phyloP scores from a whole-genome alignment of 2,888 invertebrate genomes.

The Microctonus brassicae region DNA sequence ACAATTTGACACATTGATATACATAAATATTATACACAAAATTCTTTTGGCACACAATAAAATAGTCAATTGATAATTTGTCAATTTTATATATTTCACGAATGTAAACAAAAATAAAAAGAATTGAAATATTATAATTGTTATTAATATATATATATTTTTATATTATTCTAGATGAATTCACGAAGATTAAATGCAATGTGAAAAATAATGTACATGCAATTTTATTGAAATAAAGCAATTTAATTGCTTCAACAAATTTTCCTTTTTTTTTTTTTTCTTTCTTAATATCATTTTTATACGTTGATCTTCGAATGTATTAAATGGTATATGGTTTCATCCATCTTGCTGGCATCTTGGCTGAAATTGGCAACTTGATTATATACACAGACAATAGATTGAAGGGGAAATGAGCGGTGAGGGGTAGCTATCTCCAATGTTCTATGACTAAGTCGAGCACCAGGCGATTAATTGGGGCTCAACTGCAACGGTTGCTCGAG shows the following conservation, averaged over 20 bases:
- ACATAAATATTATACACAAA: background rate
- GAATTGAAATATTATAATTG: conserved; percentile 1
- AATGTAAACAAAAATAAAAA: background rate
- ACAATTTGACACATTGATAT: background rate
- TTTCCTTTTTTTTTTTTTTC: no score
- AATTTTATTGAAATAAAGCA: no score
- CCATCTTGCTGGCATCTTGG: background rate
- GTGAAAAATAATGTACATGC: background rate
- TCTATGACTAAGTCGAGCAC: conserved; percentile 47
- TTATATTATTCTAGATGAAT: background rate
- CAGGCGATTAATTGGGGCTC: conserved; percentile 63
- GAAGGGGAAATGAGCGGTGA: conserved; percentile 25
- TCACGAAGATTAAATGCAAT: background rate
- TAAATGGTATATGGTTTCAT: background rate
- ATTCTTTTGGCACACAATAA: background rate
- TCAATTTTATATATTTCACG: conserved; percentile 3
- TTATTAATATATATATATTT: background rate
- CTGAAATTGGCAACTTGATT: conserved; percentile 32
- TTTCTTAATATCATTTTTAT: no score
- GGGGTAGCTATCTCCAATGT: conserved; percentile 41
- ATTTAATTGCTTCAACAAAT: no score
- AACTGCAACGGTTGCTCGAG: conserved; percentile 47
- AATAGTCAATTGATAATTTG: conserved; percentile 30
- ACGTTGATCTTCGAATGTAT: background rate
- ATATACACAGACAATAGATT: background rate